phyloP scores from a whole-genome alignment of 2,113 vertebrate genomes.

The Opisthocomus hoazin region DNA sequence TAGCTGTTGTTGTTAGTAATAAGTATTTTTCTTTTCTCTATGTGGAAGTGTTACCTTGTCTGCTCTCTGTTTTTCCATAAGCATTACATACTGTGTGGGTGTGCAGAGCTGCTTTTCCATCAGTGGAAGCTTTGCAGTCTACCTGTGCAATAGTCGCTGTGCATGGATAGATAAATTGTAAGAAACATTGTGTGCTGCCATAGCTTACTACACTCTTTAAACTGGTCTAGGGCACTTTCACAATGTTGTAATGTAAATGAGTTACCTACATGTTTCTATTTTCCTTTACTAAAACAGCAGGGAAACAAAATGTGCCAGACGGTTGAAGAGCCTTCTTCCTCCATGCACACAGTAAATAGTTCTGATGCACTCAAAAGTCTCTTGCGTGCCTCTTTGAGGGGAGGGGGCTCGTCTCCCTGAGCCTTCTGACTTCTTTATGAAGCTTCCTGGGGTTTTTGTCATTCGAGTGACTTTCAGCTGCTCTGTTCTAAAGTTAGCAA shows the following conservation, averaged over 20 bases:
- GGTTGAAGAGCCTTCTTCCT: not conserved
- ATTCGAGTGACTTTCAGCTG: not conserved
- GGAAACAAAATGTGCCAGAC: fast-evolving
- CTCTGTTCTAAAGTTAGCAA: not conserved
- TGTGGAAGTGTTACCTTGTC: fast-evolving
- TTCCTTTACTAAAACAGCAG: not conserved
- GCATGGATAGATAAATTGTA: fast-evolving
- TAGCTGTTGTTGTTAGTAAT: fast-evolving
- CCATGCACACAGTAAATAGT: fast-evolving
- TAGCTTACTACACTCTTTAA: fast-evolving
- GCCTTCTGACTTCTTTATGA: not conserved
- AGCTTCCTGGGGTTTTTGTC: not conserved
- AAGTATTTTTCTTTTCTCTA: fast-evolving
- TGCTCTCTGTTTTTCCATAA: too few species aligned
- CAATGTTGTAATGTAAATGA: too few species aligned
- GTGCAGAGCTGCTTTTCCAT: not conserved
- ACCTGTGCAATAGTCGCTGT: fast-evolving
- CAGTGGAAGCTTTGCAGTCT: not conserved
- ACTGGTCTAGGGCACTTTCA: fast-evolving
- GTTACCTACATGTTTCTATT: fast-evolving
- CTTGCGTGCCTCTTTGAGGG: not conserved
- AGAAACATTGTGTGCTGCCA: fast-evolving
- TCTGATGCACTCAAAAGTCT: not conserved
- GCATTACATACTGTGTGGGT: fast-evolving
- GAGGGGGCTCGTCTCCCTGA: not conserved